Base-by-base conservation (phyloP, 37 sponge, comb jelly and placozoan genomes). In the Mnemiopsis leidyi region DNA sequence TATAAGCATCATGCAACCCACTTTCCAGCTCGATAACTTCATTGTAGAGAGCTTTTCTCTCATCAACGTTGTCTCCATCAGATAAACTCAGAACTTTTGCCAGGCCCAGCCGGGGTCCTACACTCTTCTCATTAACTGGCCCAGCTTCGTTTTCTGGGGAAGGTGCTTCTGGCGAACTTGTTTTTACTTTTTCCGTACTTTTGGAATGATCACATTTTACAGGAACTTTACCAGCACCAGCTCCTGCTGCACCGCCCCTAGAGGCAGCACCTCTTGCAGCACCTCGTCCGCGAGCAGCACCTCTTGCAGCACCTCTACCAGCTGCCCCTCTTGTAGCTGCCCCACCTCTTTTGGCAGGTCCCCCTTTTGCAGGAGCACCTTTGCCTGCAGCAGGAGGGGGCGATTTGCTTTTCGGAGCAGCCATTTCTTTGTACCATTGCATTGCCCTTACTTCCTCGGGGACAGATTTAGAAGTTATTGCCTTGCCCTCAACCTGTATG, bases 1-100 rank as follows among this genome's bases (percentile, higher is more conserved):
- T 98, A 93, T 98, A 98, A 13, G 98, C 97, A 88, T 98, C 98
- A 88, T 98, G 98, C 25, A 97, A 73, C 23, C 94, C 69, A 23
- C 96, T 95, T 61, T 95, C 88, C 95, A 98, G 94, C 5, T 69
- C 76, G 35, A 97, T 95, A 32, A 96, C 98, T 69, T 97, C 95
- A 23, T 77, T 76, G 76, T 97, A 97, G 23, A 98, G 73, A 23
- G 82, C 29, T 23, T 94, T 92, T 0, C 94, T 38, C 88, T 97
- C 96, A 31, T 92, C 93, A 33, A 82, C 37, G 0, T 38, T 40
- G 40, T 94, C 93, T 3, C 76, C 38, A 3, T 76, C 77, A 32
- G 75, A 26, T 1, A 68, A 32, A 20, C 76, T 75, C 32, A 98
- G 95, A 13, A 92, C 94, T 68, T 97, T 83, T 21, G 98, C 98